phyloP scores from a whole-genome alignment of 2,113 vertebrate genomes.

The Hiodon alosoides region DNA sequence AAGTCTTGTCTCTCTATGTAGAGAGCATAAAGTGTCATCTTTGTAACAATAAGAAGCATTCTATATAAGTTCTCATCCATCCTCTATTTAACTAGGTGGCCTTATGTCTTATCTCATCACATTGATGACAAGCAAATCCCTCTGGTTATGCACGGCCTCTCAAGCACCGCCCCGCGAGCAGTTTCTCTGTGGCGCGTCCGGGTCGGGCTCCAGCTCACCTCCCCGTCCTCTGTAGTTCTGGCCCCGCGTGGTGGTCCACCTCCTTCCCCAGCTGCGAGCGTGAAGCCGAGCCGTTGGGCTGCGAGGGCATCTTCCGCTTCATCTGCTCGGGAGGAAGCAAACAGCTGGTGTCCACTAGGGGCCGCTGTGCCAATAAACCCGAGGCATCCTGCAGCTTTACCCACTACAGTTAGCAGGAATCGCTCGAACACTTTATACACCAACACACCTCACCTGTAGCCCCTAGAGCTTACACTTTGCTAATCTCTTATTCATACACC shows the following conservation, averaged over 20 bases:
- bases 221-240: conserved; percentile 85
- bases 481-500: background rate
- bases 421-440: background rate
- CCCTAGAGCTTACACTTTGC: background rate
- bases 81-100: background rate
- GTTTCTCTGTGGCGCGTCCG: background rate
- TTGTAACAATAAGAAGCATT: background rate
- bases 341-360: background rate
- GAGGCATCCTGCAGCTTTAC: background rate
- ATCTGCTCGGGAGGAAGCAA: conserved; percentile 55
- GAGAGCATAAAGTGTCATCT: background rate
- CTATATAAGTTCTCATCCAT: background rate
- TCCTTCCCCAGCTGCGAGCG: conserved; percentile 68
- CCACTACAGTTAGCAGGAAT: background rate
- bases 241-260: conserved; percentile 73
- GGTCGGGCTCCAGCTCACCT: conserved; percentile 57
- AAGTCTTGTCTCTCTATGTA: no score
- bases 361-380: no score
- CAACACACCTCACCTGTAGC: background rate
- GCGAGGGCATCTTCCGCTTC: conserved; percentile 83
- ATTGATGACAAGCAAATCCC: no score
- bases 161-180: background rate
- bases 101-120: background rate
- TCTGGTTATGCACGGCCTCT: no score
- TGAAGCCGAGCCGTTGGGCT: conserved; percentile 75